Base-by-base conservation (phyloP, 2,888 invertebrate genomes). In the Apantesis nais region DNA sequence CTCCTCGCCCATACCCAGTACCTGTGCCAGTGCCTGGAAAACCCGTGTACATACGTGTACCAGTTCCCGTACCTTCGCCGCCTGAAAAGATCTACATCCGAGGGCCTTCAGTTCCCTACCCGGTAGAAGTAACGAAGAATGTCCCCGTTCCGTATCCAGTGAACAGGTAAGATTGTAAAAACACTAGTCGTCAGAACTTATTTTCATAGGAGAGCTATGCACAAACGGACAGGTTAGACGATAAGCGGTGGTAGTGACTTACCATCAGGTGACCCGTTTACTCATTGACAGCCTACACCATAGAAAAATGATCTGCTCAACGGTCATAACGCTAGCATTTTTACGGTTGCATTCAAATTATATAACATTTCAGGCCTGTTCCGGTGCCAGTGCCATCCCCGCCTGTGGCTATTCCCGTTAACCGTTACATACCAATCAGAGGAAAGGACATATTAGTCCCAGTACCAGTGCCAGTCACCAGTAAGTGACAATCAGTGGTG, bases 1-100 rank as follows among this genome's bases (percentile, higher is more conserved):
- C 92, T 5, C 86, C 89, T 7, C 90, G 92, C 67, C 92, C 92
- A 2, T 90, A 88, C 79, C 93, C 93, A 5, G 91, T 93, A 16
- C 93, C 90, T 0, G 85, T 93, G 2, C 92, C 93, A 2, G 86
- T 90, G 12, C 92, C 90, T 3, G 88, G 90, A n/a, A 89, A 88
- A 76, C 86, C 78, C 16, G 79, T 91, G 22, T 68, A 88, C 29
- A 80, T 89, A 44, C 85, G 85, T 0, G 76, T 87, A 12, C 86
- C 89, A 0, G 87, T 93, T 0, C 92, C 92, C 0, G 89, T 90
- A 3, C 91, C 87, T 8, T 67, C 78, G 19, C 76, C 81, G 8
- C 85, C 74, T 78, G 86, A 88, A 77, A 90, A 87, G 82, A 86
- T 89, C 60, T 89, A 80, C 75, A 81, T 86, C 37, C 81, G 75